Percentiles rank a stretch among this genome's conserved stretches.
phyloP scores from a whole-genome alignment of 1,140 invertebrate genomes.

The Oedothorax gibbosus region DNA sequence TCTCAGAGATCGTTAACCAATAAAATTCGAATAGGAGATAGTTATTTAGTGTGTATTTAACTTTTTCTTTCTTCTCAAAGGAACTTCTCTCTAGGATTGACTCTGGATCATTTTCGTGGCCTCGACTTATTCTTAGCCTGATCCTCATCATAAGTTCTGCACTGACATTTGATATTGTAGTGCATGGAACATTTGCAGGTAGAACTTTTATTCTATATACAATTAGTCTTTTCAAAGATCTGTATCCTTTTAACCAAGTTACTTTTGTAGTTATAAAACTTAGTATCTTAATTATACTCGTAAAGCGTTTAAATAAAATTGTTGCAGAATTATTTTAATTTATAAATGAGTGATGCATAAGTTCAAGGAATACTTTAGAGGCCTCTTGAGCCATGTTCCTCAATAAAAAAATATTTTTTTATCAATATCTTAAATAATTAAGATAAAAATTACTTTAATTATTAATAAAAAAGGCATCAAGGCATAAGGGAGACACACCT shows the following conservation, averaged over 20 bases:
- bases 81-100: slow-evolving; percentile 57
- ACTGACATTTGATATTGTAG: slow-evolving; percentile 39
- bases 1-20: neutral
- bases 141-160: slow-evolving; percentile 19
- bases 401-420: neutral
- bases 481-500: no score
- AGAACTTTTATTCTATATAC: neutral
- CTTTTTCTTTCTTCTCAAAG: slow-evolving; percentile 23
- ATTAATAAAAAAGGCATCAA: no score
- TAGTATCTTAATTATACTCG: neutral
- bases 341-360: neutral
- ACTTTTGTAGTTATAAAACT: neutral
- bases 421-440: neutral
- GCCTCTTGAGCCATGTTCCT: neutral
- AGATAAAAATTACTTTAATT: neutral
- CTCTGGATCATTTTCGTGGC: slow-evolving; percentile 46
- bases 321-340: neutral
- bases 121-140: slow-evolving; percentile 22
- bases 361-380: neutral
- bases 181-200: slow-evolving; percentile 49
- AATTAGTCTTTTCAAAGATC: neutral
- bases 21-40: neutral
- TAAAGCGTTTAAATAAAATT: neutral
- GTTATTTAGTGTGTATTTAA: neutral
- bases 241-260: neutral